Base-by-base conservation (phyloP, 2,797 vertebrate genomes). In the Syngnathus rostellatus region DNA sequence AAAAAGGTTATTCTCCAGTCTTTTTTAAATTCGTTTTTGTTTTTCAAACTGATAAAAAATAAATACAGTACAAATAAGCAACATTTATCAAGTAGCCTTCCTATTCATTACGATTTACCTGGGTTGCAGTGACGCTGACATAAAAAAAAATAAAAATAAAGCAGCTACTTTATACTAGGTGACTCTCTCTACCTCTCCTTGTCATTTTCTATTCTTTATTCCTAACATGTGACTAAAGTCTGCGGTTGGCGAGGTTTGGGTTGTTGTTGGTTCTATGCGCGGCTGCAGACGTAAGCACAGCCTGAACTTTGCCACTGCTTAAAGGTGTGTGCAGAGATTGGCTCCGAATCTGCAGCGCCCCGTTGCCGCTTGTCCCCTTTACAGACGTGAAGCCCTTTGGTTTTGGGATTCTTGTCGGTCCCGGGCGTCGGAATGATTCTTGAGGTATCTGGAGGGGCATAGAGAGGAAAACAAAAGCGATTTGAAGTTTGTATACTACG, bases 401-500 rank as follows among this genome's bases (percentile, higher is more conserved):
- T 91, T 94, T 96, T 74, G 95, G 95, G 73, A 94, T 97, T 67
- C 90, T 83, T 21, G 93, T 94, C 37, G 95, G 94, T 67, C 90
- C 82, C 63, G 92, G 87, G 21, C 77, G 88, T 65, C 75, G 91
- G 78, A 91, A 90, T 55, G 86, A 85, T 75, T 95, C 92, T 55
- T 92, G 85, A 71, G 90, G 90, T 68, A 94, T 92, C 96, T 98
- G 87, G 73, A 72, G 67, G 63, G 23, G 60, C 77, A 72, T 1
- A 11, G 23, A 70, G 21, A 59, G 61, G 75, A 39, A 12, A 55
- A 4, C 31, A 37, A 40, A 41, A 65, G n/a, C 17, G 25, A 25
- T 50, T 16, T 41, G 59, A 21, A 10, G 16, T 40, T 40, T 10
- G n/a, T 11, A 41, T 43, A 25, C 5, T 7, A 45, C 11, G 31